Evolutionary conservation across 2,888 invertebrate genomes (phyloP), one percentile per base, ranked within the genome.

Genomic region (Oxyscelio sp.): DNA sequence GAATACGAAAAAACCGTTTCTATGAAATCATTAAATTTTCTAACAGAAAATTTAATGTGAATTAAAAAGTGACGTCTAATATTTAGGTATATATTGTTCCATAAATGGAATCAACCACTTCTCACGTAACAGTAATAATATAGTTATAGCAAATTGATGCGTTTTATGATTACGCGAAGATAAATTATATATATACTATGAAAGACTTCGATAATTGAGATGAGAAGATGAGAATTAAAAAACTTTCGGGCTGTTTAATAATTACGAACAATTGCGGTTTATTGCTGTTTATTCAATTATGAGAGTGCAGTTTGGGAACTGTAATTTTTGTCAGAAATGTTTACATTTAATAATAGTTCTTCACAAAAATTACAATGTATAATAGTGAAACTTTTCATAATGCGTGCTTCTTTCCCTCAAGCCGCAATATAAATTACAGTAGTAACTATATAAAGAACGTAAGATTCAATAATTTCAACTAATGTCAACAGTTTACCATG

Each of bases 51-150:
- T n/a, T n/a, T n/a, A n/a, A n/a, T n/a, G n/a, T 52, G 40, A 34
- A 52, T 52, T 66, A 38, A 22, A 48, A 63, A 63, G 15, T 34
- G 31, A 27, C 38, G 13, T 54, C 17, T 68, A 40, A 70, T 70
- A 54, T 56, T 70, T 70, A 58, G 45, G 21, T 43, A n/a, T 34
- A 58, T 45, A 56, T 70, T 58, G 70, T 70, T 70, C 70, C 21
- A 31, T 45, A 70, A 70, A 58, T 58, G 56, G 56, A 56, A 68
- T 43, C 27, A 27, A 45, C 43, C 27, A 45, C 43, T 70, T 58
- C 45, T 56, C 31, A 21, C 27, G 43, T 45, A 52, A 70, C 31
- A 13, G 31, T n/a, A n/a, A n/a, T 19, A 54, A 68, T 17, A 19
- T 15, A 58, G 40, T 70, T 34, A n/a, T n/a, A n/a, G 19, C 54